These are phyloP conservation scores for Vulpes vulpes DNA, from an alignment of 2,113 vertebrate species.

Conservation along the genomic window DNA sequence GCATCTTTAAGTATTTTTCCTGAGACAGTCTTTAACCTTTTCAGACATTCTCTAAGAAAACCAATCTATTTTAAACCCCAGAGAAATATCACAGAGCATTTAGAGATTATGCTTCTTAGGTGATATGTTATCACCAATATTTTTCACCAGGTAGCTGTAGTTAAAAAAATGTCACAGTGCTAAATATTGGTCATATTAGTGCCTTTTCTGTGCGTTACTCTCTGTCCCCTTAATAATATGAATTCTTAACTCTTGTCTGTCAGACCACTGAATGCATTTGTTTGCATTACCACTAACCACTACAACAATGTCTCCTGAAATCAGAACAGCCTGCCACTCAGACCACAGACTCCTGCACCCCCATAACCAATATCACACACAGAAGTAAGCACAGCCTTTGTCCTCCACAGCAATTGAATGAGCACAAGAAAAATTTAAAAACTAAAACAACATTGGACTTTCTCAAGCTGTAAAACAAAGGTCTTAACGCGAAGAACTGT, in stretches of 20 bases:
- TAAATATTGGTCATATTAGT: neutral
- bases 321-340: neutral
- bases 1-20: conserved; percentile 28
- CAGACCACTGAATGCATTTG: neutral
- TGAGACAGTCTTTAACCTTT: conserved; percentile 30
- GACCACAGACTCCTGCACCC: too few relatives aligned
- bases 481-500: neutral
- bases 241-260: neutral
- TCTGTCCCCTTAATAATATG: neutral
- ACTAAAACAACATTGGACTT: neutral
- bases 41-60: conserved; percentile 59
- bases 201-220: neutral
- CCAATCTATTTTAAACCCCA: neutral
- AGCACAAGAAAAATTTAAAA: neutral
- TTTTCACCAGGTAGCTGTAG: conserved; percentile 11
- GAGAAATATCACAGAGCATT: conserved; percentile 15
- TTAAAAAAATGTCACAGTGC: neutral
- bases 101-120: conserved; percentile 37
- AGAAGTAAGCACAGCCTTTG: neutral
- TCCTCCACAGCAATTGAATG: neutral
- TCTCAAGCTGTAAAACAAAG: neutral
- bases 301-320: neutral
- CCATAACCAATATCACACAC: too few relatives aligned
- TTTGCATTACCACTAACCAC: neutral
- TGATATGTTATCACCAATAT: neutral